Conservation (phyloP, 1,140 invertebrate species). For the Adelges cooleyi region DNA sequence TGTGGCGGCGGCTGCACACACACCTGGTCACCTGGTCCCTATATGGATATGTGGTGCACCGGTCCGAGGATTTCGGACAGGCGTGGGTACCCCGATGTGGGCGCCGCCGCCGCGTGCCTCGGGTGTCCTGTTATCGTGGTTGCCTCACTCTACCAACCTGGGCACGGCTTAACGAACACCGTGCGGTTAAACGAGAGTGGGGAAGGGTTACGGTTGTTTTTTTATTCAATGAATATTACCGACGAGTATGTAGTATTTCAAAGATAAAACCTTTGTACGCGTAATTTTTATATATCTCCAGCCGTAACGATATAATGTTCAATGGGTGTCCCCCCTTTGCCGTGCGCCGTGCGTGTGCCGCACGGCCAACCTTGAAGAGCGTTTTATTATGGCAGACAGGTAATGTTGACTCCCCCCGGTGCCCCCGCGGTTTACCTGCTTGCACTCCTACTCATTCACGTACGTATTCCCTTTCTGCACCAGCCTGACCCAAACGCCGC, state of each 20-base stretch:
- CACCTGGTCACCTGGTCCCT: conserved; percentile 15
- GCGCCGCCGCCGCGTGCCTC: background rate
- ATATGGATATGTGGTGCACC: conserved; percentile 27
- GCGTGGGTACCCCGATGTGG: background rate
- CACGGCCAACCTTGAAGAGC: background rate
- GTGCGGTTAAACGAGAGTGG: background rate
- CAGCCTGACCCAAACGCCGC: background rate
- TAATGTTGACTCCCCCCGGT: background rate
- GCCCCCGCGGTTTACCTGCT: background rate
- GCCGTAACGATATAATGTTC: conserved; percentile 5
- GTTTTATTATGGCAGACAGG: conserved; percentile 6
- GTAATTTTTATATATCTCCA: background rate
- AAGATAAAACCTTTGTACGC: background rate
- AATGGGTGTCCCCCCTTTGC: background rate
- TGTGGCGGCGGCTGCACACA: background rate
- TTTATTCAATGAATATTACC: background rate
- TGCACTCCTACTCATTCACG: conserved; percentile 13
- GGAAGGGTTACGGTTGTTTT: background rate
- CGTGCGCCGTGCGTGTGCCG: background rate
- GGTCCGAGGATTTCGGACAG: background rate
- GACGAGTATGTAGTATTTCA: background rate
- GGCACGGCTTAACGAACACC: background rate
- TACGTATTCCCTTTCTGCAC: conserved; percentile 11
- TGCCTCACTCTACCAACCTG: too few relatives aligned
- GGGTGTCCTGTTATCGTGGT: background rate